Evolutionary conservation across 2,797 vertebrate genomes (phyloP), one percentile per base, ranked within the genome.

Genomic region (Mus spretus): DNA sequence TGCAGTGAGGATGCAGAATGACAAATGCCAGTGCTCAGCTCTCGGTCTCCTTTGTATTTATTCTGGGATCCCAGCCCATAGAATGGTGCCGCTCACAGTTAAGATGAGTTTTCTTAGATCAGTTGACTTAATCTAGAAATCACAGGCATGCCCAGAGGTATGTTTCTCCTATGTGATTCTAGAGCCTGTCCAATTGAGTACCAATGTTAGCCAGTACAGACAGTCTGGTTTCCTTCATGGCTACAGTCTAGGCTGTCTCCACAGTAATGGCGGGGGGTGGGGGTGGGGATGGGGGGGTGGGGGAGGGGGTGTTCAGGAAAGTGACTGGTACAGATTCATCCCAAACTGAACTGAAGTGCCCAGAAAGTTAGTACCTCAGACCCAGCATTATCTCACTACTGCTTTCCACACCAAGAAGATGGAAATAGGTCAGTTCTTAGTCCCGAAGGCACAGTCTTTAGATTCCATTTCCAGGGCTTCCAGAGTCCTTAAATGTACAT

Each of bases 11-110:
- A 77, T 9, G 55, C 37, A 59, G 55, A 34, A 22, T 44, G 70
- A 3, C 1, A 72, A 28, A 10, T 20, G 24, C 53, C 15, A 5
- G 67, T 57, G 24, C 37, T 40, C 15, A 57, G 67, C 22, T 57
- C 26, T 0, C 15, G 0, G 8, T 57, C 15, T 6, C 53, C 47
- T 37, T n/a, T 28, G 28, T 37, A 40, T 31, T 77, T 0, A 10
- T 2, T 6, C 26, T 47, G 55, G 10, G 31, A 61, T 44, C 15
- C 24, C 57, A 47, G 37, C 55, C 50, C 10, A 2, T 61, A 89
- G 37, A 59, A 44, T 31, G 70, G 55, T 34, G 17, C 37, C 59
- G 0, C 19, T 75, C 72, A 77, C 55, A 44, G 12, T 75, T 61
- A 34, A 40, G n/a, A 14, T 20, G 26, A 28, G 37, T 77, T 77